Evolutionary conservation across 1,140 invertebrate species (phyloP).

Genomic region (Sipha flava): DNA sequence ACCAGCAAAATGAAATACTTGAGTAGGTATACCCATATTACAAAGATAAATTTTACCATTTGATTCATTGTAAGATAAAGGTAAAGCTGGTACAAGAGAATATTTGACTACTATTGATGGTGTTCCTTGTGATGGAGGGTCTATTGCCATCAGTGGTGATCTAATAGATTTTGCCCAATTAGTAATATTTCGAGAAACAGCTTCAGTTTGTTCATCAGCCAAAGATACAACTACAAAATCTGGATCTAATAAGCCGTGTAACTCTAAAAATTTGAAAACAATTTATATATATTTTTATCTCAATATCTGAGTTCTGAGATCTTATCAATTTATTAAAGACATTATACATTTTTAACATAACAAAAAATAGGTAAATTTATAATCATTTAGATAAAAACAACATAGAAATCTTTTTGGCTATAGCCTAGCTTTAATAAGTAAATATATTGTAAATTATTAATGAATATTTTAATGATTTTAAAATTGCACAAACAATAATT

Average conservation of each 20-base stretch:
- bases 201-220: slow-evolving; percentile 46
- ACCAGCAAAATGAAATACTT: slow-evolving; percentile 64
- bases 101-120: slow-evolving; percentile 62
- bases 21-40: slow-evolving; percentile 71
- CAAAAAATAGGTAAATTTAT: not conserved
- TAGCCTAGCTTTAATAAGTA: too few relatives aligned
- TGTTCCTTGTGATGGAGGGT: slow-evolving; percentile 63
- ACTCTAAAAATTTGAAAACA: slow-evolving; percentile 45
- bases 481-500: too few relatives aligned
- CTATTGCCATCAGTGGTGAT: slow-evolving; percentile 70
- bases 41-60: slow-evolving; percentile 78
- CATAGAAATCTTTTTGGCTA: too few relatives aligned
- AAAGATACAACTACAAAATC: slow-evolving; percentile 63
- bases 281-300: not conserved
- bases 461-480: too few relatives aligned
- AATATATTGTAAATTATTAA: too few relatives aligned
- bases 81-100: slow-evolving; percentile 64
- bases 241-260: slow-evolving; percentile 47
- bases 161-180: slow-evolving; percentile 61
- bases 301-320: too few relatives aligned
- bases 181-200: slow-evolving; percentile 42
- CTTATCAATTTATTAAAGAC: too few relatives aligned
- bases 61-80: slow-evolving; percentile 57
- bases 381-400: too few relatives aligned
- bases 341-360: too few relatives aligned